A percentile compares a stretch with the other conserved stretches of the same genome.
Conservation (phyloP, 1,140 invertebrate species). For the Batillaria attramentaria region DNA sequence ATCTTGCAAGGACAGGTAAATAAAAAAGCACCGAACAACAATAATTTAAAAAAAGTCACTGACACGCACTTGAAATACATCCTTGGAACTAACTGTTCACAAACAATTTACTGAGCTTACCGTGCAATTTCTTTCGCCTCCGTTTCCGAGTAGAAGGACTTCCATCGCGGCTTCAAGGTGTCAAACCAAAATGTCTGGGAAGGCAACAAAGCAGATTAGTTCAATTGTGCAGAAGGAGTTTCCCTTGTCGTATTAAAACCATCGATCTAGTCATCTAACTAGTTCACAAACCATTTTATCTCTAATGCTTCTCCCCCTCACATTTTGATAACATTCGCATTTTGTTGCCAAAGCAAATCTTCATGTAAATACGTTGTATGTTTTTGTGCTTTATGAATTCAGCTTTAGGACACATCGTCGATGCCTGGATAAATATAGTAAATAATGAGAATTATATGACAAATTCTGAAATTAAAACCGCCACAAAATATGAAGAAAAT, state of each 20-base stretch:
- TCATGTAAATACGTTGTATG: background rate
- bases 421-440: background rate
- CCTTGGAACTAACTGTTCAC: too few relatives aligned
- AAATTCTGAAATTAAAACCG: background rate
- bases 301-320: too few relatives aligned
- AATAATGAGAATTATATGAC: background rate
- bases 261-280: too few relatives aligned
- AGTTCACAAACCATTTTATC: too few relatives aligned
- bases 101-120: background rate
- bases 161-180: background rate
- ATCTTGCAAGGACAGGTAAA: too few relatives aligned
- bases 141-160: background rate
- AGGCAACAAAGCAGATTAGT: too few relatives aligned
- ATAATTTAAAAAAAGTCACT: too few relatives aligned
- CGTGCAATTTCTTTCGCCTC: background rate
- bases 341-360: background rate
- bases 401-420: background rate
- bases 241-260: too few relatives aligned
- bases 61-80: too few relatives aligned
- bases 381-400: background rate
- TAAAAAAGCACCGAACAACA: too few relatives aligned
- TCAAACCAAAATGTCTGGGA: conserved; percentile 21
- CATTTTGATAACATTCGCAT: background rate
- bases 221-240: too few relatives aligned
- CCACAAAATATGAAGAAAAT: background rate